Evolutionary conservation across 2,888 invertebrate genomes (phyloP).

Genomic region (Oscheius sp.): DNA sequence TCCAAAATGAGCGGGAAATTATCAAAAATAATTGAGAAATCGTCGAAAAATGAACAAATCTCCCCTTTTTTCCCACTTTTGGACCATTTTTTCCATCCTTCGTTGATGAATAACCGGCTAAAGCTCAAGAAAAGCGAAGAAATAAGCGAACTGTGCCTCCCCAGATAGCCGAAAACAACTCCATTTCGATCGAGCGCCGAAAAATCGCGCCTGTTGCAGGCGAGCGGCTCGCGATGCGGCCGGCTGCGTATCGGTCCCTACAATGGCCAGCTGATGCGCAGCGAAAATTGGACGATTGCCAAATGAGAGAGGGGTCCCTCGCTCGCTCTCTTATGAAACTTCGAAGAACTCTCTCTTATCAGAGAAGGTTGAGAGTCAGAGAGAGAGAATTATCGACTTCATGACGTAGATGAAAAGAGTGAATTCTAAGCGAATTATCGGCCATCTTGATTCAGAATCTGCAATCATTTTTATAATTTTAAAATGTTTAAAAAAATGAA

Average conservation of each 20-base stretch:
- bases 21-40: too few species aligned
- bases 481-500: too few species aligned
- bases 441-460: too few species aligned
- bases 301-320: too few species aligned
- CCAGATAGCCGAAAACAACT: constrained; percentile 2
- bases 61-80: neutral
- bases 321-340: neutral
- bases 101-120: neutral
- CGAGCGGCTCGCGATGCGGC: constrained; percentile 21
- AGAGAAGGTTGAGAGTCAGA: too few species aligned
- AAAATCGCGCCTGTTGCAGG: constrained; percentile 15
- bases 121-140: neutral
- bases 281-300: constrained; percentile 13
- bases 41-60: too few species aligned
- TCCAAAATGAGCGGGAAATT: too few species aligned
- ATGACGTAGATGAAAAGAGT: too few species aligned
- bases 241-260: neutral
- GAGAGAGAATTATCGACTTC: too few species aligned
- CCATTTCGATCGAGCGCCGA: constrained; percentile 14
- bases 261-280: constrained; percentile 13
- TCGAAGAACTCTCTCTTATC: neutral
- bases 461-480: too few species aligned
- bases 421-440: too few species aligned
- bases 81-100: neutral
- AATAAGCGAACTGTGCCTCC: neutral